A percentile compares a stretch with the other conserved stretches of the same genome.
Conservation (phyloP, 2,797 vertebrate species). For the Chelidonichthys spinosus region DNA sequence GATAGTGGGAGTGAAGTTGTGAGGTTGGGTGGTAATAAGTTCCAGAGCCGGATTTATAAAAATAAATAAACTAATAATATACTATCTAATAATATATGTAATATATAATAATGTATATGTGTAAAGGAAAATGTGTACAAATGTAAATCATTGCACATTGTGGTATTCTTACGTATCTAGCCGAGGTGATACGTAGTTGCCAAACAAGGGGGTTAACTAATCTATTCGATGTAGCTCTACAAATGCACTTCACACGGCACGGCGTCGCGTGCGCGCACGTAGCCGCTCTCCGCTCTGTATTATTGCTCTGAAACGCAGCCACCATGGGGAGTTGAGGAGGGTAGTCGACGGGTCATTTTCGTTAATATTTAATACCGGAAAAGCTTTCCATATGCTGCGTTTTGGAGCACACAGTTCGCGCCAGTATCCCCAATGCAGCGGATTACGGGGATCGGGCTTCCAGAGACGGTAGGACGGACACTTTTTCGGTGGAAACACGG, state of each 20-base stretch:
- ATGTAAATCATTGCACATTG: no score
- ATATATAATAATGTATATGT: no score
- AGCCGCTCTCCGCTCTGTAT: conserved; percentile 65
- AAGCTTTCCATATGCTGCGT: conserved; percentile 77
- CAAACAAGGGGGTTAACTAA: neutral
- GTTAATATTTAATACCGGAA: conserved; percentile 61
- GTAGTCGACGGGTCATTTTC: conserved; percentile 74
- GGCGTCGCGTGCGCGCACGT: conserved; percentile 70
- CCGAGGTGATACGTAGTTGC: no score
- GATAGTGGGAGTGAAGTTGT: no score
- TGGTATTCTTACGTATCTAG: no score
- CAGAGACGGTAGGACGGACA: conserved; percentile 81
- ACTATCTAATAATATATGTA: no score
- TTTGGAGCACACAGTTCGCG: conserved; percentile 70
- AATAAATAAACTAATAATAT: no score
- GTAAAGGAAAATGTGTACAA: no score
- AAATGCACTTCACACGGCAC: conserved; percentile 46
- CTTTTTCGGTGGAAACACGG: conserved; percentile 71
- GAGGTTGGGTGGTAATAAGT: no score
- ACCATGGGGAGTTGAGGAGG: conserved; percentile 82
- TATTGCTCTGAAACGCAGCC: conserved; percentile 75
- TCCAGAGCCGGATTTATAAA: no score
- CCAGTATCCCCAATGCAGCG: conserved; percentile 82
- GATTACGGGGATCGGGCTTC: conserved; percentile 78
- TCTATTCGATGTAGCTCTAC: conserved; percentile 57